Evolutionary conservation across 2,113 vertebrate species (phyloP).

Genomic region (Galemys pyrenaicus): DNA sequence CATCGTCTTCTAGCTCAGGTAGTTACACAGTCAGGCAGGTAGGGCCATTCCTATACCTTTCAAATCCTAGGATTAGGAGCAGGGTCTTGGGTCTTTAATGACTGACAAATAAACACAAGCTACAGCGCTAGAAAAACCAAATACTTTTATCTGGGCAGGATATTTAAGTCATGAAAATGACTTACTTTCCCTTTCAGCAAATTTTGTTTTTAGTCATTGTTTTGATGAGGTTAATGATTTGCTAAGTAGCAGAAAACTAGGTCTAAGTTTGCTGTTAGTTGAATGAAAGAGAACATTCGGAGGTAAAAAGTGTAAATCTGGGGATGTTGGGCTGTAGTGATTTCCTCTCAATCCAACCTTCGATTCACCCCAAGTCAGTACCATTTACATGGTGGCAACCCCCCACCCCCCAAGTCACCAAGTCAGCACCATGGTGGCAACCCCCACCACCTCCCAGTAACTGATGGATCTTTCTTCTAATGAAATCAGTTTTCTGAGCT

Average conservation of each 20-base stretch:
- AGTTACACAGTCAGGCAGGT: background rate
- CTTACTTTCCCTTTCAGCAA: background rate
- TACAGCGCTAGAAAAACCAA: background rate
- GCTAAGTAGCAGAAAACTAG: background rate
- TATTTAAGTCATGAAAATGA: background rate
- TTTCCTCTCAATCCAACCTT: background rate
- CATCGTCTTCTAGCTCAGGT: background rate
- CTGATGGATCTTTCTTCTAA: background rate
- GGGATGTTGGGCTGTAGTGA: background rate
- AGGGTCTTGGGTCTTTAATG: too few relatives aligned
- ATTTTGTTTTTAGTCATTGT: background rate
- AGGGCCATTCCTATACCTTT: rapidly evolving
- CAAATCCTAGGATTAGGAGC: background rate
- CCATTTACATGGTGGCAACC: background rate
- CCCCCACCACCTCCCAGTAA: too few relatives aligned
- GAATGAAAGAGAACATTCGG: background rate
- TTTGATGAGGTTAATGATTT: background rate
- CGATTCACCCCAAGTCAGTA: background rate
- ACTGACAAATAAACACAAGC: background rate
- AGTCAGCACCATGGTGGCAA: too few relatives aligned
- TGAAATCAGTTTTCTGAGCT: background rate
- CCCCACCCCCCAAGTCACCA: too few relatives aligned
- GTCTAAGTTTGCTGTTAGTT: background rate
- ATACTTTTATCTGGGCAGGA: background rate
- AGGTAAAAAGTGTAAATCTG: background rate